Evolutionary conservation across 2,113 vertebrate species (phyloP), one percentile per base, ranked within the genome.

Genomic region (Sisor rabdophorus): DNA sequence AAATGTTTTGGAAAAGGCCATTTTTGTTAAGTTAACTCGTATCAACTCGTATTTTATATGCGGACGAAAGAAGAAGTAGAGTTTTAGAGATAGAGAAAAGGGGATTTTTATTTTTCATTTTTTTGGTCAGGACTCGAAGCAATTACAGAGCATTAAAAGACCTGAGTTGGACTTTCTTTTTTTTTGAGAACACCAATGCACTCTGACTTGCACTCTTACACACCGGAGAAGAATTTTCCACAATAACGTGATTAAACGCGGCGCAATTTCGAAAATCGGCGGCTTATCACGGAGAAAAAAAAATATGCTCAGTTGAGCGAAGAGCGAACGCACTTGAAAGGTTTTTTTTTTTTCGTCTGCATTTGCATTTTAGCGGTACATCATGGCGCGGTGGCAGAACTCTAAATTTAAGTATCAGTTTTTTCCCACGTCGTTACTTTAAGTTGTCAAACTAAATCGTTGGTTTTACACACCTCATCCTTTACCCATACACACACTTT

Each of bases 381-480:
- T 44, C 32, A 64, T 48, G n/a, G 22, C 63, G 28, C 47, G 52
- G 16, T 12, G 47, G 15, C 24, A 52, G 24, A 28, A 16, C 65
- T 50, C 24, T 52, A 52, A 69, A 69, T 52, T 28, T 68, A 24
- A 10, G 12, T 24, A 24, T 24, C 24, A 48, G 9, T 48, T 47
- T 63, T 61, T 52, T 40, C 10, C 26, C 53, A 47, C 53, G 12
- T 54, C 40, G 56, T 56, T 56, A 48, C 74, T 67, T n/a, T 24
- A 15, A 15, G 59, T 52, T 48, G 22, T 73, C 32, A 73, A 56
- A 32, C 28, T 58, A 30, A 44, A 30, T 24, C 65, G 58, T 50
- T 53, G 77, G 26, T 82, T 69, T 80, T 67, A 75, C 50, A 72
- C 74, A 61, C 54, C 9, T 76, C 71, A 56, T 67, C 7, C 13